Evolutionary conservation across 2,888 invertebrate species (phyloP).

Genomic region (Trichogramma evanescens): DNA sequence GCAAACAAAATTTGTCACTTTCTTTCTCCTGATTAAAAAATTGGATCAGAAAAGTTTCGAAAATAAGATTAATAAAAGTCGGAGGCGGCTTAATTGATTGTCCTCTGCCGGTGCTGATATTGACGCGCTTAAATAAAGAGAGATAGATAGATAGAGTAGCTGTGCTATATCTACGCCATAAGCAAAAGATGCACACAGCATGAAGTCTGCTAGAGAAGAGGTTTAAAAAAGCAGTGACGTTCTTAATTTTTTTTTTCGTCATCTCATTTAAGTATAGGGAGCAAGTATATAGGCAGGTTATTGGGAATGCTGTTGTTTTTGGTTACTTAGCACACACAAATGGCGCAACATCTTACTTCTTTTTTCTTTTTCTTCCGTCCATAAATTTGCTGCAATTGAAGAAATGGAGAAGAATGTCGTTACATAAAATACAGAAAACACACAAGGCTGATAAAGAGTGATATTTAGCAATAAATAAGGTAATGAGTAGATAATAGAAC

Average conservation of each 20-base stretch:
- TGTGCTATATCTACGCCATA: too few species aligned
- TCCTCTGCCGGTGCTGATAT: too few species aligned
- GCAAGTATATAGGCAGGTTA: slow-evolving; percentile 13
- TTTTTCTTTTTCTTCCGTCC: slow-evolving; percentile 97
- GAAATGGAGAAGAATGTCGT: slow-evolving; percentile 48
- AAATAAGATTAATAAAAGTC: too few species aligned
- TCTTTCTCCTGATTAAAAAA: too few species aligned
- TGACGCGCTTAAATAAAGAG: too few species aligned
- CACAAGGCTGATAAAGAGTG: slow-evolving; percentile 30
- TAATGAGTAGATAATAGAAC: slow-evolving; percentile 18
- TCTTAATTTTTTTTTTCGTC: slow-evolving; percentile 12
- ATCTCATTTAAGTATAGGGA: background rate
- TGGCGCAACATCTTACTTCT: slow-evolving; percentile 77
- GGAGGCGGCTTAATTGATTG: too few species aligned
- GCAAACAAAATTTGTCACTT: too few species aligned
- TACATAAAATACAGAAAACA: slow-evolving; percentile 45
- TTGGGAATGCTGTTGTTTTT: slow-evolving; percentile 5
- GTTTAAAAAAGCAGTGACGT: slow-evolving; percentile 17
- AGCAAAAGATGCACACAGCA: slow-evolving; percentile 15
- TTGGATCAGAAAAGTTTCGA: too few species aligned
- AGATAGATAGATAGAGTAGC: too few species aligned
- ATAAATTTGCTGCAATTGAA: slow-evolving; percentile 76
- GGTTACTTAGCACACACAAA: slow-evolving; percentile 30
- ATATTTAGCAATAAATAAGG: slow-evolving; percentile 25
- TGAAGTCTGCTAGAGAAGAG: slow-evolving; percentile 8